Evolutionary conservation across 1,140 invertebrate species (phyloP), one percentile per base, ranked within the genome.

Genomic region (Carposina sasakii): DNA sequence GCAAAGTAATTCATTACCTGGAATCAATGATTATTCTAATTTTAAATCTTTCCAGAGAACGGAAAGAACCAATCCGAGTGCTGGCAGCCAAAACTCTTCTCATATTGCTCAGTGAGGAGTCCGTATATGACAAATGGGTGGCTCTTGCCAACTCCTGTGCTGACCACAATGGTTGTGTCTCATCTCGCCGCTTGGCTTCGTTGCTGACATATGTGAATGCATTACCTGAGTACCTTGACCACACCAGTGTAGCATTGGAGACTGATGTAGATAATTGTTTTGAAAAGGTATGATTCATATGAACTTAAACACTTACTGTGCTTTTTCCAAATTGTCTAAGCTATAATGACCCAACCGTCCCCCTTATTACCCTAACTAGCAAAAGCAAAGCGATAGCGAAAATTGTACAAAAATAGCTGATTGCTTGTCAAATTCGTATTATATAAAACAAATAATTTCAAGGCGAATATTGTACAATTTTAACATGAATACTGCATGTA

Each of bases 131-230:
- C 28, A 89, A 91, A 68, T 91, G 91, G 79, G 72, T 79, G 49
- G 91, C 88, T 28, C 74, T 92, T 24, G 91, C 90, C 55, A 83
- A 86, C 46, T 87, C 89, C 54, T 81, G 90, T 54, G 86, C 89
- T 16, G 90, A 92, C 64, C 89, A 91, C 54, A 91, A 91, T 63
- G 88, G 89, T 26, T 90, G 88, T 59, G 85, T 91, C 23, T 87
- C 87, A 9, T 85, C 87, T 12, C 77, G 87, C 17, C 83, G 86
- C 42, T 67, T 93, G 33, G 84, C 87, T 19, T 67, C 75, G 0
- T 73, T 92, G 33, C 61, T 93, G 21, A 68, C 76, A 22, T 84
- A 88, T 71, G 66, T 90, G 10, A 70, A 81, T 2, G 71, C 82
- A 9, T 70, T 92, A 20, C 78, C 88, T 2, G 79, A 87, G 52